A percentile compares a stretch with the other conserved stretches of the same genome.
These are phyloP conservation scores for Taenaris catops DNA, from an alignment of 2,888 invertebrate genomes.

Conservation along the genomic window DNA sequence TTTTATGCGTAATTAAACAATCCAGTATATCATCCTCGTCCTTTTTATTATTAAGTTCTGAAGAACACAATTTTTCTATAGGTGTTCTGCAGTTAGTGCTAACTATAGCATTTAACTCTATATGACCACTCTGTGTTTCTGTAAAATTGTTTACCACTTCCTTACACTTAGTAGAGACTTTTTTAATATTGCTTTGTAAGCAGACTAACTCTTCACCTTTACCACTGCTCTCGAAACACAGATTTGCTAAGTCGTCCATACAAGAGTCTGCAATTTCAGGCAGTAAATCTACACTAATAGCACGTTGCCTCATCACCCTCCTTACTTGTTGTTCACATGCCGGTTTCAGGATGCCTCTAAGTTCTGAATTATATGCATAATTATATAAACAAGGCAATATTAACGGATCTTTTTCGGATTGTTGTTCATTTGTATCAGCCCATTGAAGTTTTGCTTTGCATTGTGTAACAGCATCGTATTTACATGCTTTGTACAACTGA, in stretches of 20 bases:
- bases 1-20: constrained; percentile 95
- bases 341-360: constrained; percentile 75
- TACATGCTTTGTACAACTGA: constrained; percentile 92
- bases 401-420: constrained; percentile 89
- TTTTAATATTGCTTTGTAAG: constrained; percentile 91
- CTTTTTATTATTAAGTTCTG: constrained; percentile 82
- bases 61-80: constrained; percentile 87
- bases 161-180: constrained; percentile 84
- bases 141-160: constrained; percentile 91
- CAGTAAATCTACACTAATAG: constrained; percentile 94
- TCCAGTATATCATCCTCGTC: constrained; percentile 96
- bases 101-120: constrained; percentile 94
- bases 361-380: constrained; percentile 79
- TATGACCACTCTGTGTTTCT: constrained; percentile 92
- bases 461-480: constrained; percentile 89
- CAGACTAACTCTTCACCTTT: constrained; percentile 96
- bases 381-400: constrained; percentile 95
- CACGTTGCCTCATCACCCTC: constrained; percentile 95
- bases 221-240: constrained; percentile 91
- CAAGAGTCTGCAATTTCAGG: constrained; percentile 97
- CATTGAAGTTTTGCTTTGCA: constrained; percentile 91
- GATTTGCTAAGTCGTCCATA: constrained; percentile 89
- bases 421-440: constrained; percentile 83
- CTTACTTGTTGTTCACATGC: constrained; percentile 89
- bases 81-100: constrained; percentile 89